Evolutionary conservation across 2,888 invertebrate species (phyloP), one percentile per base, ranked within the genome.

Genomic region (Erebia aethiops): DNA sequence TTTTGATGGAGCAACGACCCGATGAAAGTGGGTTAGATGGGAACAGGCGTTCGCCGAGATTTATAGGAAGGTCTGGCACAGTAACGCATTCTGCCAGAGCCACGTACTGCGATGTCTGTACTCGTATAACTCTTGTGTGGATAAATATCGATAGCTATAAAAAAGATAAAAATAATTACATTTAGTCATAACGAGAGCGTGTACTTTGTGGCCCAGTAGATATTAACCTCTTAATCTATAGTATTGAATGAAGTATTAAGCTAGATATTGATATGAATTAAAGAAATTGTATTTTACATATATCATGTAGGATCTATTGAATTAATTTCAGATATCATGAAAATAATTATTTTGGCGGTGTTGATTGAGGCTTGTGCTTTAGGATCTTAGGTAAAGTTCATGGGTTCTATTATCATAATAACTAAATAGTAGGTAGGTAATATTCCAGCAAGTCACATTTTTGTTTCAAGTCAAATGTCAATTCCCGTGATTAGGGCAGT

Each of bases 51-150:
- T 75, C 79, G 79, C 78, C 72, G 80, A 82, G 80, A 81, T 77
- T 81, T 82, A 81, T 82, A 84, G 83, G 83, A 84, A 84, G 85
- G 82, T 82, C 83, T 86, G 85, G 85, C 85, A 84, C 82, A 77
- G 78, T 77, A 75, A 78, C 81, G 78, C 82, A 82, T 84, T 82
- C 82, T 81, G 79, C 71, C 80, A 78, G 81, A 83, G 82, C 80
- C 80, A 79, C 81, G 79, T 77, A 74, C 78, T 76, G 73, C 72
- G 70, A 72, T 74, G 74, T 76, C 73, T 66, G 74, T 57, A 57
- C 54, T 54, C 54, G 54, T 72, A 60, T 75, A 73, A 68, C 68
- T 76, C 69, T 71, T 67, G 73, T 69, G 73, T 72, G 68, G 71
- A 71, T 74, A 73, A 73, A 74, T 76, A 76, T 76, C 75, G 68